A percentile compares a stretch with the other conserved stretches of the same genome.
These are phyloP conservation scores for Holacanthella duospinosa DNA, from an alignment of 2,888 invertebrate genomes.

Conservation along the genomic window DNA sequence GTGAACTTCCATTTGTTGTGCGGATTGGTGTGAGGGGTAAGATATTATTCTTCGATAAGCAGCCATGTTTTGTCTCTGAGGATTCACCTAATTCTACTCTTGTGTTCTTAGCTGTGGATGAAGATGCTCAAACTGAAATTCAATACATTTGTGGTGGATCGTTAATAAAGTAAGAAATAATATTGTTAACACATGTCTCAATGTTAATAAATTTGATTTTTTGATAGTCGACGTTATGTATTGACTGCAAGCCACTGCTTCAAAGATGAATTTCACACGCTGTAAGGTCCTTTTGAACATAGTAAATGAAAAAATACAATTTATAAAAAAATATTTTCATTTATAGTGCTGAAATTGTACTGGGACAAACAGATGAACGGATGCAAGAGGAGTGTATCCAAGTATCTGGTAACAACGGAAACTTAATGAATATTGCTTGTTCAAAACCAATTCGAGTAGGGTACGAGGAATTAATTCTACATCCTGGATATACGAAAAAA, in stretches of 20 bases:
- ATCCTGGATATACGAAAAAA: constrained; percentile 52
- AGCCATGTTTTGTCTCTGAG: too few species aligned
- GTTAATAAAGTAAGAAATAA: constrained; percentile 12
- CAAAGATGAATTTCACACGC: constrained; percentile 16
- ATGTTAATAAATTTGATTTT: background rate
- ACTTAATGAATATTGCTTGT: constrained; percentile 17
- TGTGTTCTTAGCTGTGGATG: background rate
- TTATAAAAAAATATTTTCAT: background rate
- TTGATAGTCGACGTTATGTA: constrained; percentile 17
- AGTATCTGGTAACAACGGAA: constrained; percentile 4
- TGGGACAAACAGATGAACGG: constrained; percentile 27
- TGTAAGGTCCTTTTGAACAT: constrained; percentile 15
- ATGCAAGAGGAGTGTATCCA: constrained; percentile 24
- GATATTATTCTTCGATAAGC: background rate
- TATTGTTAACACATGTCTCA: background rate
- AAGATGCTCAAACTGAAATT: background rate
- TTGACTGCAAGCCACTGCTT: constrained; percentile 32
- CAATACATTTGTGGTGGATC: constrained; percentile 23
- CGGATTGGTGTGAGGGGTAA: constrained; percentile 22
- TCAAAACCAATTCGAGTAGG: constrained; percentile 47
- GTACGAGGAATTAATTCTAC: constrained; percentile 54
- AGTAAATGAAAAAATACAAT: background rate
- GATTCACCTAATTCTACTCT: too few species aligned
- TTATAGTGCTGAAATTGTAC: constrained; percentile 7
- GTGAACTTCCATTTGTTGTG: constrained; percentile 33